Conservation (phyloP, 2,888 invertebrate species). For the Nemapogon koenigi region DNA sequence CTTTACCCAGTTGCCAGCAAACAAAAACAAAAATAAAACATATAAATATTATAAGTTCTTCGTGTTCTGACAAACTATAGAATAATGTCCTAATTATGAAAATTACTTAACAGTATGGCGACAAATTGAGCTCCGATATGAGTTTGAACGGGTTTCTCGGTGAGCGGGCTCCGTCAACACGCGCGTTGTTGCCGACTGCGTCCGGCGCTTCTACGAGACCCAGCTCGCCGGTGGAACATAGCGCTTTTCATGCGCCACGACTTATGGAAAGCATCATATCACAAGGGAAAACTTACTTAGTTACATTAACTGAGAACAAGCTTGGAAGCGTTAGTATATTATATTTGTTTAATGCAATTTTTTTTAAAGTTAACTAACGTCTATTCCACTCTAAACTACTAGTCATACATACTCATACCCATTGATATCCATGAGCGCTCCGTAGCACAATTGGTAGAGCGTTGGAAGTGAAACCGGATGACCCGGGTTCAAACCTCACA, state of each 20-base stretch:
- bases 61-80: too few species aligned
- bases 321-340: slow-evolving; percentile 44
- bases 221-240: slow-evolving; percentile 25
- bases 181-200: slow-evolving; percentile 16
- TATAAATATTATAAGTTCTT: too few species aligned
- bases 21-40: too few species aligned
- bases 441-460: too few species aligned
- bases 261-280: slow-evolving; percentile 54
- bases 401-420: too few species aligned
- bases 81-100: too few species aligned
- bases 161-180: slow-evolving; percentile 18
- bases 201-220: slow-evolving; percentile 15
- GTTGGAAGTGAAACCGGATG: too few species aligned
- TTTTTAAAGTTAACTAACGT: neutral
- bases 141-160: slow-evolving; percentile 13
- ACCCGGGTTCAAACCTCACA: too few species aligned
- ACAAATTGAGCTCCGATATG: neutral
- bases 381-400: neutral
- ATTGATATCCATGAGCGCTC: too few species aligned
- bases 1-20: too few species aligned
- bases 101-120: too few species aligned
- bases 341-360: neutral
- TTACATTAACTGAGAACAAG: slow-evolving; percentile 40
- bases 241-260: slow-evolving; percentile 30
- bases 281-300: slow-evolving; percentile 49